These are phyloP conservation scores for Asarcornis scutulata DNA, from an alignment of 2,113 vertebrate species.

Conservation along the genomic window DNA sequence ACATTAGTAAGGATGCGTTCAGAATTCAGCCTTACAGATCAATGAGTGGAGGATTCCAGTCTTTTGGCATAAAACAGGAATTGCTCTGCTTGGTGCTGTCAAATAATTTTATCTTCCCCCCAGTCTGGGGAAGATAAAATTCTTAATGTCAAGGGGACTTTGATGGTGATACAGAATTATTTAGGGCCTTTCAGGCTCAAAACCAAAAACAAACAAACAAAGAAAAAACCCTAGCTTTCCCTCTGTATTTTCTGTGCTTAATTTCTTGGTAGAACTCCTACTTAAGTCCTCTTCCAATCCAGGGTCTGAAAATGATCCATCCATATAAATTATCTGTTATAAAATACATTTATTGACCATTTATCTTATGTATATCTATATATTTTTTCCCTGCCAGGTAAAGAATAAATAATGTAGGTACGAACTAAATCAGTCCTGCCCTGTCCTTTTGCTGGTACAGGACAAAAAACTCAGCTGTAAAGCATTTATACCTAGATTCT, in stretches of 20 bases:
- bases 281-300: neutral
- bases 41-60: neutral
- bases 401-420: neutral
- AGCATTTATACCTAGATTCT: neutral
- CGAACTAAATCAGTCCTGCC: neutral
- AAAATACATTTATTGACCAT: neutral
- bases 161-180: neutral
- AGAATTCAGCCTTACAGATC: neutral
- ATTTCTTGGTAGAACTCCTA: neutral
- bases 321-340: neutral
- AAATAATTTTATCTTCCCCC: neutral
- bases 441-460: neutral
- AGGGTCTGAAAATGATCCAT: neutral
- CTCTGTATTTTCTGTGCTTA: neutral
- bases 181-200: neutral
- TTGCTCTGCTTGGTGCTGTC: neutral
- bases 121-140: neutral
- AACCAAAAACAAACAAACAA: neutral
- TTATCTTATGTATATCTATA: neutral
- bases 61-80: neutral
- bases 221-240: neutral
- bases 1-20: neutral
- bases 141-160: neutral
- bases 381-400: neutral
- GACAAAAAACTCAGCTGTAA: neutral